These are phyloP conservation scores for Corythucha ciliata DNA, from an alignment of 2,888 invertebrate genomes.

Conservation along the genomic window DNA sequence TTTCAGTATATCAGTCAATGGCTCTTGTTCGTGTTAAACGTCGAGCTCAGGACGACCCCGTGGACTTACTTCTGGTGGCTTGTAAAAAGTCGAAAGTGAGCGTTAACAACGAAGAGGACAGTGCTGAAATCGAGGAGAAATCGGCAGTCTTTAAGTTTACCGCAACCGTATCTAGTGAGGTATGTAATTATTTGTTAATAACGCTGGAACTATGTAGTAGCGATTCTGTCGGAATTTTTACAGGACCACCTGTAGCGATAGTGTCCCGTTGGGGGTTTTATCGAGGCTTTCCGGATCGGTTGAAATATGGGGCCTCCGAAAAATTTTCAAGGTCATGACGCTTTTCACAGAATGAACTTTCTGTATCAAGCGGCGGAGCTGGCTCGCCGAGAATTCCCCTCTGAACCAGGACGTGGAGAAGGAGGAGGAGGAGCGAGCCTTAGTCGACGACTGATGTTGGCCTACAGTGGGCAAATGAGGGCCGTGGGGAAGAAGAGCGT, in stretches of 20 bases:
- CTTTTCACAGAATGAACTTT: conserved; percentile 59
- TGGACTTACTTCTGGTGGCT: conserved; percentile 32
- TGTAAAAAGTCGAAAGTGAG: conserved; percentile 33
- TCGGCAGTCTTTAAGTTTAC: conserved; percentile 35
- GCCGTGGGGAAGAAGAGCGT: conserved; percentile 53
- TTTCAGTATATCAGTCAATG: too few species aligned
- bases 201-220: background rate
- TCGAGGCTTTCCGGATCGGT: conserved; percentile 10
- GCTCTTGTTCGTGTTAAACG: conserved; percentile 34
- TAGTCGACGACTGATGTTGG: conserved; percentile 40
- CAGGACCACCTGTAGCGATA: too few species aligned
- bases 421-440: conserved; percentile 41
- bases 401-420: conserved; percentile 43
- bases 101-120: too few species aligned
- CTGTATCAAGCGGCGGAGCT: conserved; percentile 49
- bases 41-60: conserved; percentile 33
- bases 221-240: background rate
- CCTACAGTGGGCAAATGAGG: conserved; percentile 48
- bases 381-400: conserved; percentile 33
- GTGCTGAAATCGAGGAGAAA: conserved; percentile 21
- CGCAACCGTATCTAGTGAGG: conserved; percentile 29
- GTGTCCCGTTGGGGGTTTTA: background rate
- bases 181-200: background rate
- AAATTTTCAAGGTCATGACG: conserved; percentile 56
- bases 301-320: conserved; percentile 38